Base-by-base conservation (phyloP, 2,888 invertebrate genomes). In the Trilocha varians region DNA sequence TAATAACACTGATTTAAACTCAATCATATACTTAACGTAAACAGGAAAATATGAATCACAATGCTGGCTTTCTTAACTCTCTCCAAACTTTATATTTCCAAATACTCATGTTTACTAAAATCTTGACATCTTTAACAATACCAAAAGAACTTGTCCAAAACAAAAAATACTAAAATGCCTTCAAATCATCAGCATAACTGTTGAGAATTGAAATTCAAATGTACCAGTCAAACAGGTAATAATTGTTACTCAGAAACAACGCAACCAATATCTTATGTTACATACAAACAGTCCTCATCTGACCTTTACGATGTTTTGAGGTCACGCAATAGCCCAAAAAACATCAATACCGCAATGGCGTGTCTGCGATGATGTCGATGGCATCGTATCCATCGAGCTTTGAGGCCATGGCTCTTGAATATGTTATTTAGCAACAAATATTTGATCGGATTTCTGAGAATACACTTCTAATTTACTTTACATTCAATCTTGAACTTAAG, bases 351-450 rank as follows among this genome's bases (percentile, higher is more conserved):
- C 34, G 42, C 40, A 32, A 38, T 41, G 34, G 34, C 37, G 43
- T 47, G 42, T 13, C 34, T 17, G 11, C 36, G 37, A 43, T 39
- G 46, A 46, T 52, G 42, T 49, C 43, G 49, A 33, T 51, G 44
- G 48, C 42, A 53, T 52, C 48, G 49, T 52, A 50, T 46, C 42
- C 43, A 47, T 40, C 42, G 43, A 48, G 49, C 37, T 57, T 56
- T 55, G 50, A 60, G 60, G 64, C 53, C 60, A 62, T 34, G 62
- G 57, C 42, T 53, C 44, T 52, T 55, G 53, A 53, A 56, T 51
- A 49, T 44, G 54, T 48, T 53, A 16, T 42, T 42, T 38, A 38
- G 35, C 42, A 38, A 34, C 16, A 18, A 44, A 43, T 40, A 43
- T 43, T 52, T 40, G 5, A 18, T 14, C 25, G 13, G 38, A n/a